Conservation (phyloP, 2,797 vertebrate genomes). For the Eulemur mongoz region DNA sequence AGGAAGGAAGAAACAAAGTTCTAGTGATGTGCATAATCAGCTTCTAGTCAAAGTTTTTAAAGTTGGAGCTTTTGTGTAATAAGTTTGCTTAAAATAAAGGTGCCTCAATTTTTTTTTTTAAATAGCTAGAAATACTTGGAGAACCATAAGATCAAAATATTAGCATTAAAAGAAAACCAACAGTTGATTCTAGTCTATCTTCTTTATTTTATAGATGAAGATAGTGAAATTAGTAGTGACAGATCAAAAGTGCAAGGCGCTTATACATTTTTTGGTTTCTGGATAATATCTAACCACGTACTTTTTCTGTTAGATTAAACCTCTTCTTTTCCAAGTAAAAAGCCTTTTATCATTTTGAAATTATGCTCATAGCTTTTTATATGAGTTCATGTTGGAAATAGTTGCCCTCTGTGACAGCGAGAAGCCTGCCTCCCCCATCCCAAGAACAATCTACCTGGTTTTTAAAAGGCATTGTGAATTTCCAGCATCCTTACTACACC, state of each 20-base stretch:
- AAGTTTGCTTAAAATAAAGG: background rate
- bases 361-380: background rate
- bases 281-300: background rate
- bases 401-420: background rate
- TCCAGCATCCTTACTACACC: background rate
- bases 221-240: background rate
- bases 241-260: background rate
- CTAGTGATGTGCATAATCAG: background rate
- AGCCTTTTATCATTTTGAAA: background rate
- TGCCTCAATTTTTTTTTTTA: background rate
- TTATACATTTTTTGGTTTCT: background rate
- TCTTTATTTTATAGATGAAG: background rate
- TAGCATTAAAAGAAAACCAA: background rate
- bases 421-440: background rate
- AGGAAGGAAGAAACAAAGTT: background rate
- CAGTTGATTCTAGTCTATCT: background rate
- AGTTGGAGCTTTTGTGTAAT: background rate
- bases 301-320: background rate
- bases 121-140: background rate
- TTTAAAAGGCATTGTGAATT: background rate
- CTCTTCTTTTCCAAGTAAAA: conserved; percentile 22
- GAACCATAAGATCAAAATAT: background rate
- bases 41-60: background rate
- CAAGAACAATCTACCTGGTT: background rate
- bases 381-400: background rate